Base-by-base conservation (phyloP, 2,797 vertebrate genomes). In the Pseudopleuronectes americanus region DNA sequence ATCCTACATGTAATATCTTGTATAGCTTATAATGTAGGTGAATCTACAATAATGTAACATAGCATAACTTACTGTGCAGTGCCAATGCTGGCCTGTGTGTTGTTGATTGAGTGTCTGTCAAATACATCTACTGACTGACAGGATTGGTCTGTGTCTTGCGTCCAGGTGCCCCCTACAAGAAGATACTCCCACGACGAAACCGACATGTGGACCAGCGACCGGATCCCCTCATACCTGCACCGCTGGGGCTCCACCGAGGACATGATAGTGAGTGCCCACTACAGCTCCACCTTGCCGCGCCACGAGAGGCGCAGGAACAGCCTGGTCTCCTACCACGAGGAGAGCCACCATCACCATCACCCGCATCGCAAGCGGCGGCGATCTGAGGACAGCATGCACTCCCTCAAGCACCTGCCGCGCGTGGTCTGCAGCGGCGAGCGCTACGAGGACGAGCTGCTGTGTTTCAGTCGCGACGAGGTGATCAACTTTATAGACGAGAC, bases 141-240 rank as follows among this genome's bases (percentile, higher is more conserved):
- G 41, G 4, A 64, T 67, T 65, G 58, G 56, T 87, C 58, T 91
- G 77, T 92, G 87, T 93, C 60, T 91, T 91, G 65, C 79, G 55
- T 81, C 24, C 92, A 98, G 97, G 97, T 98, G 91, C 97, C 97
- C 65, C 95, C 96, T 91, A 95, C 95, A 91, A 94, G 97, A 93
- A 96, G 97, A 92, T 96, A 94, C 93, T 98, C 97, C 87, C 96
- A 97, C 88, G 97, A 98, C 85, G 97, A 97, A 88, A 96, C 95
- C 58, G 96, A 97, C 84, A 94, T 97, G 92, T 97, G 96, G 96
- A 96, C 94, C 57, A 93, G 88, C 57, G 90, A 95, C 72, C 95
- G 87, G 93, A 95, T 96, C 88, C 95, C 96, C 48, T 92, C 96
- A 57, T 94, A 96, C 89, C 94, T 95, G 45, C 96, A 95, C 14